Evolutionary conservation across 2,113 vertebrate genomes (phyloP).

Genomic region (Bolborhynchus lineola): DNA sequence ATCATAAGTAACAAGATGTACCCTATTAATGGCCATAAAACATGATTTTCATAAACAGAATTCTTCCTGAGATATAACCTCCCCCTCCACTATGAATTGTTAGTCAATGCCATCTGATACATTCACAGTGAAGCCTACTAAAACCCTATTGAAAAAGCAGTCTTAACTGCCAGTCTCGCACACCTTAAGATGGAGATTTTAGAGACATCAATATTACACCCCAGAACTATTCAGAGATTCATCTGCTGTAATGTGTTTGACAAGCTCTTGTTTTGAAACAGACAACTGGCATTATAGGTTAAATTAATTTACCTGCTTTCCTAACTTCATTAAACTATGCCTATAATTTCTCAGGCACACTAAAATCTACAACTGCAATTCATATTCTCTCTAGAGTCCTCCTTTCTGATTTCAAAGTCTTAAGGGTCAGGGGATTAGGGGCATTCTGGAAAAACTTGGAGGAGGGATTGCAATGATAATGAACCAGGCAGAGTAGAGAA

Average conservation of each 20-base stretch:
- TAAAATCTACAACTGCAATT: not conserved
- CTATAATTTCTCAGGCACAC: not conserved
- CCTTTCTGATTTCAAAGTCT: not conserved
- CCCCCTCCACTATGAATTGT: not conserved
- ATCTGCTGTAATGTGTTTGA: not conserved
- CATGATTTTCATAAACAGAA: constrained; percentile 13
- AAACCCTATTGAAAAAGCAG: not conserved
- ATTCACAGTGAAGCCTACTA: not conserved
- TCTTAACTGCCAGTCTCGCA: not conserved
- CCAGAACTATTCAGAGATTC: not conserved
- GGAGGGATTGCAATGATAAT: not conserved
- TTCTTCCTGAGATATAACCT: not conserved
- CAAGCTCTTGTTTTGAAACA: not conserved
- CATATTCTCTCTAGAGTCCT: not conserved
- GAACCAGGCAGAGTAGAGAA: not conserved
- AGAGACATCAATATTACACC: not conserved
- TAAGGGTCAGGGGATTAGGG: not conserved
- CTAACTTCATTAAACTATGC: not conserved
- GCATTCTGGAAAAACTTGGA: not conserved
- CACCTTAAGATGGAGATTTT: not conserved
- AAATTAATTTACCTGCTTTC: not conserved
- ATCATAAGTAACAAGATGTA: constrained; percentile 33
- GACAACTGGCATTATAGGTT: not conserved
- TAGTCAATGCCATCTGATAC: not conserved
- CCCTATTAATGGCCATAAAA: constrained; percentile 4